phyloP scores from a whole-genome alignment of 2,113 vertebrate genomes.

The Podarcis raffonei region DNA sequence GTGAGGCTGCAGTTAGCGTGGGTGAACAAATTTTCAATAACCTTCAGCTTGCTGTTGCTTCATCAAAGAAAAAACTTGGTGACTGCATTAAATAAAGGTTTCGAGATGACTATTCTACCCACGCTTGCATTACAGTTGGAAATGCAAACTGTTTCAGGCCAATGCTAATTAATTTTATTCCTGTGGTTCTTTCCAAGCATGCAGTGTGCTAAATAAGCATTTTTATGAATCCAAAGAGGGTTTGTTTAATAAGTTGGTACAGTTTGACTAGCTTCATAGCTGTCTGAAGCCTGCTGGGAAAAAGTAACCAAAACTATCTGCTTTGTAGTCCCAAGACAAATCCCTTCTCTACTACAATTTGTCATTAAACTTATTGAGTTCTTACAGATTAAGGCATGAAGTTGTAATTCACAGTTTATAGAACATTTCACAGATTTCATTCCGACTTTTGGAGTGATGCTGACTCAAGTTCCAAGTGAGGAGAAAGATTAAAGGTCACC shows the following conservation, averaged over 20 bases:
- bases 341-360: slow-evolving; percentile 81
- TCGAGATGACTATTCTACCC: slow-evolving; percentile 35
- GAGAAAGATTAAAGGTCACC: slow-evolving; percentile 9
- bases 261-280: slow-evolving; percentile 69
- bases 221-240: slow-evolving; percentile 50
- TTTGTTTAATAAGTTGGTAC: slow-evolving; percentile 71
- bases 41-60: neutral
- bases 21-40: neutral
- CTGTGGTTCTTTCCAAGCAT: slow-evolving; percentile 37
- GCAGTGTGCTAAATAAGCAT: slow-evolving; percentile 21
- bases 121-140: slow-evolving; percentile 38
- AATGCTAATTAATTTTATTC: slow-evolving; percentile 50
- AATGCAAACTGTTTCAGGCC: slow-evolving; percentile 41
- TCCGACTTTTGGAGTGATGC: slow-evolving; percentile 26
- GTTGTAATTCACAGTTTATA: slow-evolving; percentile 54
- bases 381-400: slow-evolving; percentile 69
- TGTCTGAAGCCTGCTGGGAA: slow-evolving; percentile 34
- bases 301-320: slow-evolving; percentile 79
- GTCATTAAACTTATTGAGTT: slow-evolving; percentile 76
- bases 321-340: slow-evolving; percentile 79
- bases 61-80: neutral
- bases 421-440: slow-evolving; percentile 33
- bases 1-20: neutral
- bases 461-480: slow-evolving; percentile 22
- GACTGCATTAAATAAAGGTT: slow-evolving; percentile 15